Percentiles rank a stretch among this genome's conserved stretches.
These are phyloP conservation scores for Eristalis pertinax DNA, from an alignment of 2,888 invertebrate species.

Conservation along the genomic window DNA sequence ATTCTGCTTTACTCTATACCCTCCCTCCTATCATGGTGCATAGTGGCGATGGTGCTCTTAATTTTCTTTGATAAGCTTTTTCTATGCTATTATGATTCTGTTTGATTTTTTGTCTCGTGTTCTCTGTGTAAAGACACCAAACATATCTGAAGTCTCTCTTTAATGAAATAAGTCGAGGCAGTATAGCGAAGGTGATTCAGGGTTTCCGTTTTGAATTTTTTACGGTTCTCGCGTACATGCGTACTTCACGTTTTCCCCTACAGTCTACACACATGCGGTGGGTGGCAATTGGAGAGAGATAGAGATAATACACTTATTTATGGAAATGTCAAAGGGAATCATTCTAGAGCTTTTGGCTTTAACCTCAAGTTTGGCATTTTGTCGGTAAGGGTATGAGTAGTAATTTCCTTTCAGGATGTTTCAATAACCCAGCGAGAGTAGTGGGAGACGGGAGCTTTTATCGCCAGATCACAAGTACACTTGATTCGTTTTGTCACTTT, in stretches of 20 bases:
- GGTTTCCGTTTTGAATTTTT: constrained; percentile 54
- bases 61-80: constrained; percentile 69
- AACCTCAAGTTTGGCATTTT: constrained; percentile 54
- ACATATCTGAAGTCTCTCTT: constrained; percentile 55
- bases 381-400: constrained; percentile 38
- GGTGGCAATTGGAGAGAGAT: neutral
- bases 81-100: constrained; percentile 39
- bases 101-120: constrained; percentile 19
- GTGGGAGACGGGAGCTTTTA: constrained; percentile 51
- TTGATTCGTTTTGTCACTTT: constrained; percentile 65
- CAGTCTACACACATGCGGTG: constrained; percentile 5
- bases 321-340: constrained; percentile 49
- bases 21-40: constrained; percentile 22
- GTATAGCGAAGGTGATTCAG: constrained; percentile 55
- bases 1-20: constrained; percentile 37
- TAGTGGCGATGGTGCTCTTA: constrained; percentile 63
- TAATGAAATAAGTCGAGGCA: constrained; percentile 56
- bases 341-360: constrained; percentile 55
- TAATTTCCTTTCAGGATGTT: constrained; percentile 68
- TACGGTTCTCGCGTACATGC: constrained; percentile 61
- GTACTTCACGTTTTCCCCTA: constrained; percentile 41
- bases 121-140: constrained; percentile 12
- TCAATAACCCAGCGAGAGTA: constrained; percentile 45
- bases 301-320: constrained; percentile 33
- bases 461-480: constrained; percentile 49